Evolutionary conservation across 2,888 invertebrate species (phyloP).

Genomic region (Melieria omissa): DNA sequence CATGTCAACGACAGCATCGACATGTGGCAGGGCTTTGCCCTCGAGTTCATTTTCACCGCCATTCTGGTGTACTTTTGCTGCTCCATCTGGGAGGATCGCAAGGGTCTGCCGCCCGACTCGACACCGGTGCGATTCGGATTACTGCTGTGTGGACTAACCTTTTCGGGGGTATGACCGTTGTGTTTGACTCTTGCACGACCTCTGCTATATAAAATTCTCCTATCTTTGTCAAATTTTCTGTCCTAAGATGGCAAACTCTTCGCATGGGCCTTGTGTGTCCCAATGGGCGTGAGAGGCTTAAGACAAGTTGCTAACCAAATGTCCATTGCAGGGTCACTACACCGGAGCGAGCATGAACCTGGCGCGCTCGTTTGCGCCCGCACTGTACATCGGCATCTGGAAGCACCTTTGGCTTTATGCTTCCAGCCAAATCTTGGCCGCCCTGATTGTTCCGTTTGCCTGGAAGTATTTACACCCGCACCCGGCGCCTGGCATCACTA

Average conservation of each 20-base stretch:
- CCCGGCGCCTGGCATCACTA: neutral
- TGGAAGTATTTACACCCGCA: constrained; percentile 10
- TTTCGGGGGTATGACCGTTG: constrained; percentile 70
- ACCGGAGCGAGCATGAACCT: constrained; percentile 20
- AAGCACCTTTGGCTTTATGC: constrained; percentile 14
- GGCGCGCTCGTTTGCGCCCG: constrained; percentile 12
- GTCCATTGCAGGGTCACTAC: constrained; percentile 6
- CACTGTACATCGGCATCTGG: constrained; percentile 11
- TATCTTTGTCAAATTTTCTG: neutral
- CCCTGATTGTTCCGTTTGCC: constrained; percentile 8
- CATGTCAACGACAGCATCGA: constrained; percentile 68
- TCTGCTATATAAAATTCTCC: neutral
- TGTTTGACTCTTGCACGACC: constrained; percentile 44
- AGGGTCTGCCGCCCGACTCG: constrained; percentile 72
- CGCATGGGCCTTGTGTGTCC: neutral
- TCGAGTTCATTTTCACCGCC: constrained; percentile 75
- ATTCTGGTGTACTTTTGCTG: constrained; percentile 75
- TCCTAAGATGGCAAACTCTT: too few relatives aligned
- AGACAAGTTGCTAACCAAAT: constrained; percentile 27
- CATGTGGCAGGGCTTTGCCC: constrained; percentile 69
- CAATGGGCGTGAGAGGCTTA: too few relatives aligned
- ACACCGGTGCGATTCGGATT: constrained; percentile 75
- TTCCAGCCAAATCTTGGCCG: neutral
- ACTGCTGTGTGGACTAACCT: constrained; percentile 72
- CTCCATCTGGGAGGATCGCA: constrained; percentile 77